Conservation (phyloP, 2,113 vertebrate species). For the Hemichromis elongatus region DNA sequence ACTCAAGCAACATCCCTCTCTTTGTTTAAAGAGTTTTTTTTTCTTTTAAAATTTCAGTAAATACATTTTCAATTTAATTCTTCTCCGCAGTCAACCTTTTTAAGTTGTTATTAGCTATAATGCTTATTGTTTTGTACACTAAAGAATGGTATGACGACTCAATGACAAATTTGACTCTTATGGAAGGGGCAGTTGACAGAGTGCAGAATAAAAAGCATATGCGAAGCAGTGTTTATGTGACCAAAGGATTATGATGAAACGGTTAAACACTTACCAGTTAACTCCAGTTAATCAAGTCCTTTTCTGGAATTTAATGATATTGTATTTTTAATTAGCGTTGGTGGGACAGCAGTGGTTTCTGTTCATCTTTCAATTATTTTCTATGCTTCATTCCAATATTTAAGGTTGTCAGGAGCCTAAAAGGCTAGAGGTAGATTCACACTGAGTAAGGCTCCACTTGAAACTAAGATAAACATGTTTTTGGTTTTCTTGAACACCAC, state of each 20-base stretch:
- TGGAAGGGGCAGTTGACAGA: neutral
- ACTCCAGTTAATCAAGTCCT: neutral
- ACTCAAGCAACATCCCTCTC: conserved; percentile 84
- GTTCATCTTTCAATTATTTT: neutral
- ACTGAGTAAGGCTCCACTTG: neutral
- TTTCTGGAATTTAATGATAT: neutral
- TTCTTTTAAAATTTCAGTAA: neutral
- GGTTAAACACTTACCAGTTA: neutral
- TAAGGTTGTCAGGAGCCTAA: neutral
- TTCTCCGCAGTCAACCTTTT: accelerated
- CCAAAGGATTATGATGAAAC: conserved; percentile 22
- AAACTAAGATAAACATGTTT: neutral
- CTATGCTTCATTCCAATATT: neutral
- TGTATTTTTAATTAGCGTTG: neutral
- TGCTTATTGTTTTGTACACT: neutral
- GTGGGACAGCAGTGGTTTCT: neutral
- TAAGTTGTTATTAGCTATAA: neutral
- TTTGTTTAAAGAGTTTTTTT: conserved; percentile 41
- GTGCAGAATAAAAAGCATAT: neutral
- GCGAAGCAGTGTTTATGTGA: neutral
- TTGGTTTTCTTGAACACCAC: neutral
- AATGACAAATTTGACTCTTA: neutral
- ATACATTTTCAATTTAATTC: neutral
- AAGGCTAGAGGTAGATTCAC: neutral
- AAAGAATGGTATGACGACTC: neutral